Base-by-base conservation (phyloP, 2,888 invertebrate genomes). In the Rutpela maculata region DNA sequence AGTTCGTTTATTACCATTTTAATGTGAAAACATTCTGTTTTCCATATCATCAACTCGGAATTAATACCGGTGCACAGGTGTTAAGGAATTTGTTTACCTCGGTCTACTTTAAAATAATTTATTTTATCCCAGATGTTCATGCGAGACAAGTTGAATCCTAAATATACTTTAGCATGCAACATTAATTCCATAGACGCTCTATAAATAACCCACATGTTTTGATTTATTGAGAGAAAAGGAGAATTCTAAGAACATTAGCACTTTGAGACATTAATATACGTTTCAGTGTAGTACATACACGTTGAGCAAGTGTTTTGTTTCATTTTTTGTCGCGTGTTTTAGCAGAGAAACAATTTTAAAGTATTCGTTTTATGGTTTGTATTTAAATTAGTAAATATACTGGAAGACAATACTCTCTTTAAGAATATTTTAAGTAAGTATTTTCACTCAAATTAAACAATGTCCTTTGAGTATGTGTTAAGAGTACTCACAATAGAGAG, bases 41-140 rank as follows among this genome's bases (percentile, higher is more conserved):
- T 43, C 11, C 4, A 43, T 43, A 15, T 43, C 12, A 15, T 43
- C 12, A 11, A 43, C 43, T 43, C 15, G 12, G 43, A 43, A 43
- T 43, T 43, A 43, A 43, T 43, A 43, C 11, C 11, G 35, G 12
- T 18, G 38, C 38, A 17, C 68, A 68, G 68, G 68, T 68, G 57
- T 10, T 15, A 67, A 57, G 56, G n/a, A 22, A 68, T 22, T 35
- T 38, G 56, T 38, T 70, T 38, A 38, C 31, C 55, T 17, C 22
- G 19, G 35, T 70, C 35, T 43, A n/a, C 70, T 70, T 62, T 70
- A 15, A 38, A 43, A 60, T 81, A 82, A 83, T 84, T 85, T 83
- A 84, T 84, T 78, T 80, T 78, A 69, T 79, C 80, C 84, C 85
- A 85, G 85, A 85, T 85, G 85, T 85, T 84, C 82, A 22, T 74